Evolutionary conservation across 2,797 vertebrate species (phyloP).

Genomic region (Crocidura indochinensis): DNA sequence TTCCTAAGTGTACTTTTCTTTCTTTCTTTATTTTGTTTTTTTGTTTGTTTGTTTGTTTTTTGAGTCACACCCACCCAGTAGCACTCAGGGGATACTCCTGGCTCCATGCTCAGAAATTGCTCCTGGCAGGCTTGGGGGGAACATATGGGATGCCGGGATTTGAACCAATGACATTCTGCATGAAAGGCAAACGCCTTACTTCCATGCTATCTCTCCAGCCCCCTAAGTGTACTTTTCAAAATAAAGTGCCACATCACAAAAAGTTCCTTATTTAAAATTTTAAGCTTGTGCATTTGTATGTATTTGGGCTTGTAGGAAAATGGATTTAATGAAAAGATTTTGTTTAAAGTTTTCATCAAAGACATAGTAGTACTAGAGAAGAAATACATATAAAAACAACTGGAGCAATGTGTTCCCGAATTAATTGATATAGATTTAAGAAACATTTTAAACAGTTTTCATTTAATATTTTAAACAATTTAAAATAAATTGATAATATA

Average conservation of each 20-base stretch:
- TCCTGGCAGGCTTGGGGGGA: too few relatives aligned
- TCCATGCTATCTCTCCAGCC: too few relatives aligned
- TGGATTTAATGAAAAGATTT: slow-evolving; percentile 5
- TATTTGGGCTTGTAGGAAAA: background rate
- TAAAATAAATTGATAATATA: background rate
- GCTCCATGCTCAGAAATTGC: too few relatives aligned
- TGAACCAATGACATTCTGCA: too few relatives aligned
- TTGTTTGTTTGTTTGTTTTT: too few relatives aligned
- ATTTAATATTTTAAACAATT: slow-evolving; percentile 22
- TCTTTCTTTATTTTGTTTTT: too few relatives aligned
- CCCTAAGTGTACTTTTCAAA: background rate
- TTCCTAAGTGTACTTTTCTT: background rate
- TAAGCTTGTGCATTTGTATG: background rate
- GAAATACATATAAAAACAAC: background rate
- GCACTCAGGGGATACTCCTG: too few relatives aligned
- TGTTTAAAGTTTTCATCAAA: background rate
- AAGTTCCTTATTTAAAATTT: too few relatives aligned
- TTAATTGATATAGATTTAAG: background rate
- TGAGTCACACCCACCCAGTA: too few relatives aligned
- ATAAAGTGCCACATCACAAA: too few relatives aligned
- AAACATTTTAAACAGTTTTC: slow-evolving; percentile 22
- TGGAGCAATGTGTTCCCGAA: background rate
- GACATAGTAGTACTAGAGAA: background rate
- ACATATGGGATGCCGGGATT: too few relatives aligned
- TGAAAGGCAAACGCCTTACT: too few relatives aligned